These are phyloP conservation scores for Cynopterus sphinx DNA, from an alignment of 2,797 vertebrate genomes.

Conservation along the genomic window DNA sequence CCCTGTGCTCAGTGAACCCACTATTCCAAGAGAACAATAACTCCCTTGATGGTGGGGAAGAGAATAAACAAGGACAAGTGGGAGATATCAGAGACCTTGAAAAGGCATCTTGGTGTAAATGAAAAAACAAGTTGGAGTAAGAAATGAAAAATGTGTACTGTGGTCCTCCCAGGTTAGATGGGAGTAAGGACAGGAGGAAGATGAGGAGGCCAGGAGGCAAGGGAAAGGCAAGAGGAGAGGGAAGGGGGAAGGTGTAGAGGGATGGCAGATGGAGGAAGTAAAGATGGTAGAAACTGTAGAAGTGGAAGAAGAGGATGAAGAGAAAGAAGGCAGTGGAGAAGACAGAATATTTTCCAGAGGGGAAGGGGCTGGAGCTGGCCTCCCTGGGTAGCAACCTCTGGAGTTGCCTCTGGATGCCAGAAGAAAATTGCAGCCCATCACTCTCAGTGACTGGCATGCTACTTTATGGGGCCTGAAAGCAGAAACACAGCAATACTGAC, in stretches of 20 bases:
- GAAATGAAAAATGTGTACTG: not conserved
- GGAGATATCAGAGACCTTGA: not conserved
- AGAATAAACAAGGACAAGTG: not conserved
- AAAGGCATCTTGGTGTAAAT: not conserved
- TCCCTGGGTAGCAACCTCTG: not conserved
- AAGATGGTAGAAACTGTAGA: not conserved
- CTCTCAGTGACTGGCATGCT: conserved; percentile 33
- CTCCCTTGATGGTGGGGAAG: not conserved
- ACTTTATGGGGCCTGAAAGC: conserved; percentile 50
- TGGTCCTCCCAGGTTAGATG: not conserved
- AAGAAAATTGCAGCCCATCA: conserved; percentile 44
- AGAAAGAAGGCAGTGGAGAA: not conserved
- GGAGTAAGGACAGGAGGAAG: not conserved
- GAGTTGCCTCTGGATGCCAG: not conserved
- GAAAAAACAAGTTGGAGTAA: not conserved
- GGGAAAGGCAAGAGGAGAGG: not conserved
- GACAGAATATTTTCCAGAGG: not conserved
- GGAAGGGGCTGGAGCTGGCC: not conserved
- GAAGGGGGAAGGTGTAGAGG: rapidly evolving
- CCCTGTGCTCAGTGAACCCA: not conserved
- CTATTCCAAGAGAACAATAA: rapidly evolving
- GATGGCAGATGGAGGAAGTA: not conserved
- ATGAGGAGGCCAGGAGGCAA: not conserved
- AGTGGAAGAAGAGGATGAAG: not conserved
- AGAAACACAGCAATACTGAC: not conserved